Evolutionary conservation across 2,888 invertebrate genomes (phyloP).

Genomic region (Troides aeacus): DNA sequence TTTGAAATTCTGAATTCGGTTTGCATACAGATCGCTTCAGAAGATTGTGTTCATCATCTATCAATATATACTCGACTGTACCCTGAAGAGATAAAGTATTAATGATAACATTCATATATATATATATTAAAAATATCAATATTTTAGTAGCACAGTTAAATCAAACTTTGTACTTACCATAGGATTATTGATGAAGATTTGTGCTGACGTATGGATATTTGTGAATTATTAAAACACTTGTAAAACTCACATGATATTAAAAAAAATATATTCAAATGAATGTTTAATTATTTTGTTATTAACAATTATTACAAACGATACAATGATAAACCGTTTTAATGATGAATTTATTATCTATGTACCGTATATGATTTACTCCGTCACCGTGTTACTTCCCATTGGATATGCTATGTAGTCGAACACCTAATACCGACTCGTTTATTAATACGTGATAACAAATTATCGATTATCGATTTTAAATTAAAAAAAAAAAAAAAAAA

Average conservation of each 20-base stretch:
- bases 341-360: neutral
- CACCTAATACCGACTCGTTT: neutral
- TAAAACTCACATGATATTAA: neutral
- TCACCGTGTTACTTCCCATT: constrained; percentile 10
- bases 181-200: constrained; percentile 5
- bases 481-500: neutral
- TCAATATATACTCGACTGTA: constrained; percentile 14
- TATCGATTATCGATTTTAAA: neutral
- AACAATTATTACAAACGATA: neutral
- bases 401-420: neutral
- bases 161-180: constrained; percentile 14
- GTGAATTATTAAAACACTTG: constrained; percentile 23
- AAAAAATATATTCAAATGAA: no score
- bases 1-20: constrained; percentile 66
- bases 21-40: constrained; percentile 62
- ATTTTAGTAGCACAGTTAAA: neutral
- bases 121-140: neutral
- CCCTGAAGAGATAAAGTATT: constrained; percentile 12
- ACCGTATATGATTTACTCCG: neutral
- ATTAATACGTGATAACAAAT: neutral
- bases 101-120: neutral
- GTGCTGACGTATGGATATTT: constrained; percentile 15
- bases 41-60: constrained; percentile 34
- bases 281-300: neutral
- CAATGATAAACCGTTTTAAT: neutral